phyloP scores from a whole-genome alignment of 2,113 vertebrate species.

The Macrotus californicus region DNA sequence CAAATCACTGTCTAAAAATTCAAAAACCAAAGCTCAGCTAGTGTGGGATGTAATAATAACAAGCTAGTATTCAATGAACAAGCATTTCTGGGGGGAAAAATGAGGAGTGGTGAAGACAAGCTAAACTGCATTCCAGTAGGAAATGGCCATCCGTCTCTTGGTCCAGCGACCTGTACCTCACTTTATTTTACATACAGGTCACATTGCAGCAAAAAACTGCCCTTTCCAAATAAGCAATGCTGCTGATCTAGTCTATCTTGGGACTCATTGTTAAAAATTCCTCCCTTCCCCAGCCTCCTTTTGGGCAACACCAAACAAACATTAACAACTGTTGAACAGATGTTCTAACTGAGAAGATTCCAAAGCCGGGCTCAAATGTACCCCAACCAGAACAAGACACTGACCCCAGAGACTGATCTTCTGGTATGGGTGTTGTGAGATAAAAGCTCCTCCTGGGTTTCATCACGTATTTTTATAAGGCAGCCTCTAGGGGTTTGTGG shows the following conservation, averaged over 20 bases:
- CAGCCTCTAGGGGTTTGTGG: not conserved
- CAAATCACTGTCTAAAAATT: conserved; percentile 20
- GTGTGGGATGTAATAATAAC: conserved; percentile 14
- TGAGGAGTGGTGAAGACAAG: conserved; percentile 46
- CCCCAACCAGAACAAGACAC: conserved; percentile 41
- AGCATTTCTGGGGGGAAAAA: conserved; percentile 2
- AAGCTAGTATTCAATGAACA: conserved; percentile 26
- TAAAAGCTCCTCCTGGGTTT: conserved; percentile 62
- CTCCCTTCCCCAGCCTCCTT: conserved; percentile 49
- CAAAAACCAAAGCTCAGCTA: not conserved
- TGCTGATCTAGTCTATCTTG: conserved; percentile 56
- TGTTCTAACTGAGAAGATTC: conserved; percentile 57
- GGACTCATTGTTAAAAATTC: conserved; percentile 67
- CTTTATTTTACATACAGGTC: conserved; percentile 44
- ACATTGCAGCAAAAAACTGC: conserved; percentile 51
- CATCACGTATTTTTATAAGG: conserved; percentile 55
- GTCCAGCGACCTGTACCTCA: not conserved
- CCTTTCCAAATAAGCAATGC: conserved; percentile 66
- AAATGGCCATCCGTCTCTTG: conserved; percentile 42
- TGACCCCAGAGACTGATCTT: conserved; percentile 40
- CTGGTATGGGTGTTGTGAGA: conserved; percentile 47
- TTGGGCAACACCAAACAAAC: conserved; percentile 67
- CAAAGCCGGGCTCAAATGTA: conserved; percentile 22
- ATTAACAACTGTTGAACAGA: conserved; percentile 73
- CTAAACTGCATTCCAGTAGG: conserved; percentile 53